These are phyloP conservation scores for Platygyra sinensis DNA, from an alignment of 64 coral and sea anemone species.

Conservation along the genomic window DNA sequence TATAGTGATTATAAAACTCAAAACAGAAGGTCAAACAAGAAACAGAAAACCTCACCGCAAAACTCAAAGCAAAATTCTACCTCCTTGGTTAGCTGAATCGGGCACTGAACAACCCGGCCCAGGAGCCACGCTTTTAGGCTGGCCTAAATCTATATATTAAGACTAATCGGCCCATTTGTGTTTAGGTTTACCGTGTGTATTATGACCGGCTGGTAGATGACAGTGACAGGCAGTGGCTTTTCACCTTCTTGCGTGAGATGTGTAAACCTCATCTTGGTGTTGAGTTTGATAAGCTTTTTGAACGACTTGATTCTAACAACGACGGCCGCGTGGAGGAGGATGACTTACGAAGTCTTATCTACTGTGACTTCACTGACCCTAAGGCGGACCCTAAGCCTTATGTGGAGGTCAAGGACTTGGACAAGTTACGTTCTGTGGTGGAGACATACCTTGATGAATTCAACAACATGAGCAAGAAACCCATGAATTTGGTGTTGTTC, in stretches of 20 bases:
- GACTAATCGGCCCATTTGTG: neutral
- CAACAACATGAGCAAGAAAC: conserved; percentile 99
- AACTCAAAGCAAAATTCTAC: too few species aligned
- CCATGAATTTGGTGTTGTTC: conserved; percentile 94
- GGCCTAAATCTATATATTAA: too few species aligned
- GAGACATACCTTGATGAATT: conserved; percentile 96
- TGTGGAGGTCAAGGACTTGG: conserved; percentile 80
- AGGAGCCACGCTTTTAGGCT: too few species aligned
- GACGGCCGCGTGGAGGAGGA: conserved; percentile 90
- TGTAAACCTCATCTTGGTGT: conserved; percentile 77
- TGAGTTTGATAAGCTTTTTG: conserved; percentile 89
- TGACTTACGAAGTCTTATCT: conserved; percentile 91
- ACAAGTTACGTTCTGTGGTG: conserved; percentile 81
- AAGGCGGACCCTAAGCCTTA: conserved; percentile 93
- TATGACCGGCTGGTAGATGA: conserved; percentile 97
- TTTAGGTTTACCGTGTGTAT: conserved; percentile 96
- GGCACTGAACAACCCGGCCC: too few species aligned
- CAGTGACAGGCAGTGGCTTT: conserved; percentile 86
- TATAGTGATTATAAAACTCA: too few species aligned
- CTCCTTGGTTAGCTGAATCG: too few species aligned
- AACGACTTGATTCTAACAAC: conserved; percentile 71
- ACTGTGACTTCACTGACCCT: conserved; percentile 93
- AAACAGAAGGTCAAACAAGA: too few species aligned
- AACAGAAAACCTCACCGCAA: too few species aligned
- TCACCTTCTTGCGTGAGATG: conserved; percentile 66